phyloP scores from a whole-genome alignment of 2,113 vertebrate genomes.

The Saccopteryx leptura region DNA sequence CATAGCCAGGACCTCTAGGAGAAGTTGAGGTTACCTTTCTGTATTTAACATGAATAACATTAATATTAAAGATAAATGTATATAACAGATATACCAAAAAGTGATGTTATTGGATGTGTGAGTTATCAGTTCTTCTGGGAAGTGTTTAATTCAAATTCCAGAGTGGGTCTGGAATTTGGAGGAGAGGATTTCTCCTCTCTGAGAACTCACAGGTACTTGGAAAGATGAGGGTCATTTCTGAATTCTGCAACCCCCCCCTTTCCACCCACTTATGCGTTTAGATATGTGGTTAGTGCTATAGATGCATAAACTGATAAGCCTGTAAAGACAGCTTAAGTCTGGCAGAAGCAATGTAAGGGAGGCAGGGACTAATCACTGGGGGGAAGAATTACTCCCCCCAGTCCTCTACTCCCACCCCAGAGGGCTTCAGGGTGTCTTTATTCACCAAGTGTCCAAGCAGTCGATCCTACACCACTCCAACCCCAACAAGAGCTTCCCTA shows the following conservation, averaged over 20 bases:
- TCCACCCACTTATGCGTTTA: not conserved
- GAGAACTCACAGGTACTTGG: not conserved
- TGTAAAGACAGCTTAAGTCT: not conserved
- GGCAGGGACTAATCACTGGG: not conserved
- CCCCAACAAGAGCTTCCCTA: not conserved
- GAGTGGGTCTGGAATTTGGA: not conserved
- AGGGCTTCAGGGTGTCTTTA: not conserved
- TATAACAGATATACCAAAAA: not conserved
- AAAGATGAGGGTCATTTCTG: not conserved
- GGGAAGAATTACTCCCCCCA: not conserved
- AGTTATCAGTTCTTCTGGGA: not conserved
- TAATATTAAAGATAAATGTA: constrained; percentile 30
- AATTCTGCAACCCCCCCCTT: not conserved
- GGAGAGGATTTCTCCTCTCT: not conserved
- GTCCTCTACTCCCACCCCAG: not conserved
- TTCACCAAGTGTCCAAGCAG: not conserved
- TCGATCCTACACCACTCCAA: not conserved
- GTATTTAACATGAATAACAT: constrained; percentile 23
- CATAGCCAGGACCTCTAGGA: not conserved
- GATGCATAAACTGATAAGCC: not conserved
- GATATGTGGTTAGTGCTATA: not conserved
- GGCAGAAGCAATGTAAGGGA: not conserved
- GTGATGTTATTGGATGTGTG: not conserved
- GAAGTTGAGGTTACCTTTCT: not conserved
- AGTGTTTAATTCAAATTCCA: constrained; percentile 13